Evolutionary conservation across 2,888 invertebrate species (phyloP).

Genomic region (Melipona bicolor): DNA sequence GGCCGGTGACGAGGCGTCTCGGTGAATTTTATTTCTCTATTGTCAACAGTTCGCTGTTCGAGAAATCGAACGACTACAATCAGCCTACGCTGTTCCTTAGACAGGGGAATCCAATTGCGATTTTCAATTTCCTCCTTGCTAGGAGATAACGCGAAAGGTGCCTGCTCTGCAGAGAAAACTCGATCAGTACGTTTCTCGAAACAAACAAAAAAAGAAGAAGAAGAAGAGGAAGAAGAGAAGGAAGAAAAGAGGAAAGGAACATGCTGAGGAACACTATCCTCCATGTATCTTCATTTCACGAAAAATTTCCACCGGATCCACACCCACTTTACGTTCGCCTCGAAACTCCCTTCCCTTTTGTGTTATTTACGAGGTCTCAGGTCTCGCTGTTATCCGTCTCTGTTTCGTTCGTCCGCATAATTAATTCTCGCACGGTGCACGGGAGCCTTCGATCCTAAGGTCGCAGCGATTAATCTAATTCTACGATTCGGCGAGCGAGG

Average conservation of each 20-base stretch:
- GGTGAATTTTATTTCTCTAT: constrained; percentile 35
- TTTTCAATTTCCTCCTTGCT: neutral
- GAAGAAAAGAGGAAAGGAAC: neutral
- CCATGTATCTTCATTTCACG: neutral
- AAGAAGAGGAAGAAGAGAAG: too few species aligned
- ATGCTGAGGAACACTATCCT: neutral
- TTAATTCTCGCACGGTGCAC: constrained; percentile 27
- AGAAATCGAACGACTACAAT: neutral
- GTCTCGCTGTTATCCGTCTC: constrained; percentile 18
- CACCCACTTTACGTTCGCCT: constrained; percentile 5
- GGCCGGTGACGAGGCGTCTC: neutral
- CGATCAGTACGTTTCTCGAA: neutral
- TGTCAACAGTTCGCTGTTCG: neutral
- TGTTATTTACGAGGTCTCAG: constrained; percentile 2
- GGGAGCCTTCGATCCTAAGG: too few species aligned
- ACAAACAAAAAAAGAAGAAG: too few species aligned
- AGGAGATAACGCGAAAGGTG: neutral
- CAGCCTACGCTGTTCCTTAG: neutral
- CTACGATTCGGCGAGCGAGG: too few species aligned
- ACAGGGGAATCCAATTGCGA: neutral
- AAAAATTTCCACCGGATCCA: neutral
- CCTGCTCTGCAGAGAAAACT: neutral
- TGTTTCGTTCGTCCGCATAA: constrained; percentile 26
- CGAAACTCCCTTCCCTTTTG: neutral
- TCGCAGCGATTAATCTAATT: too few species aligned